A percentile compares a stretch with the other conserved stretches of the same genome.
Conservation (phyloP, 92 coral and sea anemone species). For the Siderastrea radians region DNA sequence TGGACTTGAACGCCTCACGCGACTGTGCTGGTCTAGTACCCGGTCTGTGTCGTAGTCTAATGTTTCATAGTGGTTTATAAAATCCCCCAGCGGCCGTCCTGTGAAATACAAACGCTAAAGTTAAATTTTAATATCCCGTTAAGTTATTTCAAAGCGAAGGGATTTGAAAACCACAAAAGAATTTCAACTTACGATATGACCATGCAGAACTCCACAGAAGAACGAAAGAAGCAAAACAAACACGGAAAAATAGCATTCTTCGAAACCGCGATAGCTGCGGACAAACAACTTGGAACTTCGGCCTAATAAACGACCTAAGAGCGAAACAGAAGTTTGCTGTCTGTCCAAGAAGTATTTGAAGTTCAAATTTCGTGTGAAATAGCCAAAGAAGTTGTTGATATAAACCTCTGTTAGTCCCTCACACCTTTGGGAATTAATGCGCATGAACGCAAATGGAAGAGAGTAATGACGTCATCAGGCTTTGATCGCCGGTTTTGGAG, state of each 20-base stretch:
- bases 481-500: not conserved
- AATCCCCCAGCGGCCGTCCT: conserved; percentile 92
- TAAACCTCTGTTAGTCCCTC: not conserved
- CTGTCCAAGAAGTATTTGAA: not conserved
- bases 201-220: conserved; percentile 46
- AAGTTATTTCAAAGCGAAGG: conserved; percentile 5
- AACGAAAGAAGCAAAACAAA: conserved; percentile 42
- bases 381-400: not conserved
- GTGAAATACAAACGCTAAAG: conserved; percentile 19
- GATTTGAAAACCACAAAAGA: conserved; percentile 1
- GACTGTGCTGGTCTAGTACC: conserved; percentile 73
- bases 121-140: not conserved
- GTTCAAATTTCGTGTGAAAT: not conserved
- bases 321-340: not conserved
- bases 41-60: conserved; percentile 80
- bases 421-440: conserved; percentile 24
- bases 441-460: conserved; percentile 23
- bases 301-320: not conserved
- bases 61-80: conserved; percentile 88
- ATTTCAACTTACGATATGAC: conserved; percentile 65
- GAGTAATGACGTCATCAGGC: conserved; percentile 24
- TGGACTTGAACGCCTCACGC: conserved; percentile 86
- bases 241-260: conserved; percentile 35
- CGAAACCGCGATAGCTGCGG: not conserved
- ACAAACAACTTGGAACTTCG: not conserved